A percentile compares a stretch with the other conserved stretches of the same genome.
phyloP scores from a whole-genome alignment of 2,113 vertebrate species.

The Raja brachyura region DNA sequence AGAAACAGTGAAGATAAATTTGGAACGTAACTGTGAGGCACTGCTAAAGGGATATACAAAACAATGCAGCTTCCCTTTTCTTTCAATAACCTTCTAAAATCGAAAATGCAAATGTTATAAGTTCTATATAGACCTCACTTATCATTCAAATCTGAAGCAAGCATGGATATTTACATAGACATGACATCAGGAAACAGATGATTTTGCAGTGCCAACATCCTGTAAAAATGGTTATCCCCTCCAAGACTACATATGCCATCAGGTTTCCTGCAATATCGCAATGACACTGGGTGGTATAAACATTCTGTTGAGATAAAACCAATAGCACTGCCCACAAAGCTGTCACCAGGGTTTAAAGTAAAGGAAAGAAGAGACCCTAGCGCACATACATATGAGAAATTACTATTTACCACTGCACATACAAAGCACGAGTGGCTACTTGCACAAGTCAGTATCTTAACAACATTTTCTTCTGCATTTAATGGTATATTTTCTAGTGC shows the following conservation, averaged over 20 bases:
- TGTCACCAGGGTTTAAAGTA: background rate
- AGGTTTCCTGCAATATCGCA: background rate
- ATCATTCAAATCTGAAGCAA: background rate
- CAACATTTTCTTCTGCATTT: background rate
- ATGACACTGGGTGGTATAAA: background rate
- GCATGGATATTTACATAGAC: background rate
- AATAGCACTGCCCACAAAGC: background rate
- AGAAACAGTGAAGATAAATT: background rate
- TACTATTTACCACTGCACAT: background rate
- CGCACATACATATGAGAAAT: background rate
- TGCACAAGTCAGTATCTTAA: background rate
- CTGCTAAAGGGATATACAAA: background rate
- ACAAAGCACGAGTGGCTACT: background rate
- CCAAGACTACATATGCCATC: background rate
- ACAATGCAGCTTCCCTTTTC: background rate
- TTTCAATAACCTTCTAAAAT: background rate
- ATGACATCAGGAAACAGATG: background rate
- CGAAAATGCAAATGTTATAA: background rate
- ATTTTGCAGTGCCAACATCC: background rate
- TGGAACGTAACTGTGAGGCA: background rate
- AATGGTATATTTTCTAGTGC: slow-evolving; percentile 9
- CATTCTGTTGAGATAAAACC: background rate
- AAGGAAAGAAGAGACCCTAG: background rate
- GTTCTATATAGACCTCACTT: background rate
- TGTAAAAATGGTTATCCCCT: background rate